A percentile compares a stretch with the other conserved stretches of the same genome.
phyloP scores from a whole-genome alignment of 2,113 vertebrate species.

The Phoenicopterus ruber region DNA sequence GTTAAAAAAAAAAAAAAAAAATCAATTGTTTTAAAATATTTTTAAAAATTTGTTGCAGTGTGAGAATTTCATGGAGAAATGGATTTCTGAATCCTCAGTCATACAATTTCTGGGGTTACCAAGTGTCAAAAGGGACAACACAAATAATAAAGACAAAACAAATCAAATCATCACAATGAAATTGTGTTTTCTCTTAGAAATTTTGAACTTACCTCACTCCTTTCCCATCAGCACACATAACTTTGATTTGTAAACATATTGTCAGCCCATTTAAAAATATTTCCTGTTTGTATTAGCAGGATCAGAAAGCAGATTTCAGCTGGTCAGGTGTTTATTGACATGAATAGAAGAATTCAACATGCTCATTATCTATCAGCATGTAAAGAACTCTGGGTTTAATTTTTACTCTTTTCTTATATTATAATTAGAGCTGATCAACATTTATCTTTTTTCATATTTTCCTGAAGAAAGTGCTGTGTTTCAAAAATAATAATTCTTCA shows the following conservation, averaged over 20 bases:
- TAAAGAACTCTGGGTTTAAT: not conserved
- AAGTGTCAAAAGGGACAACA: not conserved
- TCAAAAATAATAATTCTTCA: not conserved
- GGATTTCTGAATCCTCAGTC: not conserved
- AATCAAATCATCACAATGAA: not conserved
- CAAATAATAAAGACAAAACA: not conserved
- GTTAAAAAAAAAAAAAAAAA: not conserved
- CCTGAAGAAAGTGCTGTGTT: not conserved
- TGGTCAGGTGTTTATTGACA: not conserved
- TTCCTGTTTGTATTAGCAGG: not conserved
- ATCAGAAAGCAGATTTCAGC: not conserved
- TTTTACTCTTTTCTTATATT: not conserved
- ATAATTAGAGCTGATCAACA: not conserved
- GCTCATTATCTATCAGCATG: not conserved
- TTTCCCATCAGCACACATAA: not conserved
- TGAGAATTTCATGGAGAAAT: not conserved
- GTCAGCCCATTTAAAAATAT: not conserved
- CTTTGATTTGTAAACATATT: not conserved
- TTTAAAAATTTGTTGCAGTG: not conserved
- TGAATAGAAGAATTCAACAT: not conserved
- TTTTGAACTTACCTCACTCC: not conserved
- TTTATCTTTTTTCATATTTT: not conserved
- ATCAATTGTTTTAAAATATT: not conserved
- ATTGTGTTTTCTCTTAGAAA: not conserved
- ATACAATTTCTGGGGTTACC: not conserved